Percentiles rank a stretch among this genome's conserved stretches.
phyloP scores from a whole-genome alignment of 2,797 vertebrate species.

The Selene dorsalis region DNA sequence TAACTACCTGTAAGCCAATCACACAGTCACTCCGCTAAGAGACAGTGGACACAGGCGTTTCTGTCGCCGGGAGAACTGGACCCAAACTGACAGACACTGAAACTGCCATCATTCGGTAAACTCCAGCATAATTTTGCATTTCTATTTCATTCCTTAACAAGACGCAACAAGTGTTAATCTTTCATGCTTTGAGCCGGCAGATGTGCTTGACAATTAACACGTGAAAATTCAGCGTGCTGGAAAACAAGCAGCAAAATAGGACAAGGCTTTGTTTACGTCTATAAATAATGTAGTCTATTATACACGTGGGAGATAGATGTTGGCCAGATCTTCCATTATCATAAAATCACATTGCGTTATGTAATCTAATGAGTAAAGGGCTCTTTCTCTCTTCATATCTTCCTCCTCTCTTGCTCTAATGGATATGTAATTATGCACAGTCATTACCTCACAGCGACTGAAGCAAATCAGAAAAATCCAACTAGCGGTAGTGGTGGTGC shows the following conservation, averaged over 20 bases:
- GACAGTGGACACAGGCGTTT: constrained; percentile 21
- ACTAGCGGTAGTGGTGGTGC: neutral
- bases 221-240: constrained; percentile 37
- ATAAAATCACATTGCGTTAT: constrained; percentile 54
- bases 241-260: constrained; percentile 55
- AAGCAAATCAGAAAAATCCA: constrained; percentile 43
- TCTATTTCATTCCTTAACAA: constrained; percentile 22
- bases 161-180: constrained; percentile 24
- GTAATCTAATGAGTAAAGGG: constrained; percentile 65
- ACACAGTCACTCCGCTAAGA: constrained; percentile 27
- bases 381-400: constrained; percentile 40
- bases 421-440: constrained; percentile 55
- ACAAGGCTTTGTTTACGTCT: constrained; percentile 63
- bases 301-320: constrained; percentile 48
- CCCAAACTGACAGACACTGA: neutral
- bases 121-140: constrained; percentile 11
- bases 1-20: constrained; percentile 64
- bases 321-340: constrained; percentile 54
- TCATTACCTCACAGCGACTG: constrained; percentile 48
- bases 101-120: neutral
- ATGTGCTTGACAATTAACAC: constrained; percentile 60
- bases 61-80: constrained; percentile 7
- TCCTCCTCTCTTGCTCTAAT: constrained; percentile 43
- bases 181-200: constrained; percentile 33
- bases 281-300: constrained; percentile 64